Base-by-base conservation (phyloP, 1,140 invertebrate species). In the Neodiprion fabricii region DNA sequence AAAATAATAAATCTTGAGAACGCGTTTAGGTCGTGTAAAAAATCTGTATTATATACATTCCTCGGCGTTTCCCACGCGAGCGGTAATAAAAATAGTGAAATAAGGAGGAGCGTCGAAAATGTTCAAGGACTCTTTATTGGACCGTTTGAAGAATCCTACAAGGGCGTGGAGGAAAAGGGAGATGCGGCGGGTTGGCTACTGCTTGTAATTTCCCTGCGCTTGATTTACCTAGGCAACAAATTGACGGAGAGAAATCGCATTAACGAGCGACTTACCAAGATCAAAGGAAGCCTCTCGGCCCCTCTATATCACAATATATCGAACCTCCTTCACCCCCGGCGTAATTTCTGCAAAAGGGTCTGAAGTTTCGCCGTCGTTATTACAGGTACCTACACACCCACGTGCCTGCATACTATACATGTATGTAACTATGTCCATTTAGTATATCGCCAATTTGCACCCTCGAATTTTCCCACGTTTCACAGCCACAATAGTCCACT, bases 201-300 rank as follows among this genome's bases (percentile, higher is more conserved):
- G 28, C 5, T 40, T 4, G 28, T 40, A 40, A 40, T 40, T 40
- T 40, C 28, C 28, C 28, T 5, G 28, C 28, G 53, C 11, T 17
- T 61, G 53, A 61, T 61, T 61, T 17, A 17, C 53, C 53, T 61
- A 61, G 53, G 53, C 53, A 17, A 61, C 53, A 61, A 61, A 61
- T 61, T 61, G 53, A 14, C 53, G 53, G n/a, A 61, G 11, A 61
- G 53, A 61, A 61, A 61, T 61, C 53, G 53, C 53, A 61, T 61
- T 61, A 61, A 61, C 7, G 53, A 61, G 53, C 53, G 53, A 61
- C 53, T 61, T 17, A 14, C 11, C 11, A 40, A 61, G 53, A 61
- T 61, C 53, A 61, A 61, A 61, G 53, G 53, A 61, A 12, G 28
- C 28, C 28, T 1, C 28, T 40, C 28, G 28, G 28, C 28, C 28